Percentiles rank a stretch among this genome's conserved stretches.
Conservation (phyloP, 2,888 invertebrate species). For the Mesochorus sp. region DNA sequence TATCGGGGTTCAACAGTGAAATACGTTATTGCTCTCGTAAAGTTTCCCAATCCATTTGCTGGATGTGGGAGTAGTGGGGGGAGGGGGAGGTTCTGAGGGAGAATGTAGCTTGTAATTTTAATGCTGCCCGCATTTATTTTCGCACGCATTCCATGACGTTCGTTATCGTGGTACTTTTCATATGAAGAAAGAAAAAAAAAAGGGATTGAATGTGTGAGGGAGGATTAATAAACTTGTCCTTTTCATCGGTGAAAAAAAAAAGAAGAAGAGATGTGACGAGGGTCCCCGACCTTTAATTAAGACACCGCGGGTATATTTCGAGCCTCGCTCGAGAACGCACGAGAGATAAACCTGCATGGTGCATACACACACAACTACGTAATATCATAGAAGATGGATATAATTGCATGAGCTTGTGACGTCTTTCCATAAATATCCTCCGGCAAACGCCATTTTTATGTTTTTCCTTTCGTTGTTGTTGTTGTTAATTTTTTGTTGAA, state of each 20-base stretch:
- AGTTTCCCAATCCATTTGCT: no score
- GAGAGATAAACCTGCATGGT: constrained; percentile 34
- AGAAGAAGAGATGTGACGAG: constrained; percentile 5
- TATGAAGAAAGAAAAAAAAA: neutral
- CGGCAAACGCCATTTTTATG: no score
- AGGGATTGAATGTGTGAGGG: constrained; percentile 4
- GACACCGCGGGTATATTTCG: constrained; percentile 28
- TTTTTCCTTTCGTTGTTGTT: no score
- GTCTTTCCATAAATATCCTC: constrained; percentile 9
- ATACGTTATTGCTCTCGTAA: no score
- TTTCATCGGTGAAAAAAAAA: constrained; percentile 9
- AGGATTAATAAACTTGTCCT: constrained; percentile 17
- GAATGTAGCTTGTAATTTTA: neutral
- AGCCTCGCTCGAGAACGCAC: constrained; percentile 21
- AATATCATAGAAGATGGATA: constrained; percentile 26
- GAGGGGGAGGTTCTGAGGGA: no score
- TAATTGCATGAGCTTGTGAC: constrained; percentile 52
- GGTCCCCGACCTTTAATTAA: constrained; percentile 28
- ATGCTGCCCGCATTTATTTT: neutral
- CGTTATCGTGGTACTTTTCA: neutral
- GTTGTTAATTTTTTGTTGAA: no score
- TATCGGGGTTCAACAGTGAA: no score
- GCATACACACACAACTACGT: neutral
- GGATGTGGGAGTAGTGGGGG: no score
- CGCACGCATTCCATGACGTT: neutral